Evolutionary conservation across 2,797 vertebrate genomes (phyloP).

Genomic region (Poeciliopsis presidionis): DNA sequence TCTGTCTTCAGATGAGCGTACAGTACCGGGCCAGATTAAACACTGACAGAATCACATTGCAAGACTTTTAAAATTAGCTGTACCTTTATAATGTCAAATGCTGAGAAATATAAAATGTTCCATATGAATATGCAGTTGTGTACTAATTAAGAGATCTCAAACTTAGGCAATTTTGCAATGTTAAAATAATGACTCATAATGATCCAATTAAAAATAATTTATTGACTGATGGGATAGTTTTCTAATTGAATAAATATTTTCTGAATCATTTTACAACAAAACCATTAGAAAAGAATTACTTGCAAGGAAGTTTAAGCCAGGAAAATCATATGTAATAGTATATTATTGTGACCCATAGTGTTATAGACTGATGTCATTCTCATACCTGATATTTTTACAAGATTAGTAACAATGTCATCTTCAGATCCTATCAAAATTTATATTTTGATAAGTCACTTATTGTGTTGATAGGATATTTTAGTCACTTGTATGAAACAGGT

Average conservation of each 20-base stretch:
- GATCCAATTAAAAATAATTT: constrained; percentile 49
- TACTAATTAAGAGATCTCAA: constrained; percentile 12
- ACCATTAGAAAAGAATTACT: background rate
- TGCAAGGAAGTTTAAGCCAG: constrained; percentile 17
- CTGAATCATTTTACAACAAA: constrained; percentile 11
- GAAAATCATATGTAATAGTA: background rate
- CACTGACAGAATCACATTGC: constrained; percentile 42
- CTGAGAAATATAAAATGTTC: constrained; percentile 38
- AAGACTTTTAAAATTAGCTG: constrained; percentile 34
- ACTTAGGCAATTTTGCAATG: constrained; percentile 32
- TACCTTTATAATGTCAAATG: constrained; percentile 39
- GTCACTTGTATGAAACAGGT: background rate
- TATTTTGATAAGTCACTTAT: background rate
- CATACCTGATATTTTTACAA: too few relatives aligned
- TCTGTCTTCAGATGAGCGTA: constrained; percentile 42
- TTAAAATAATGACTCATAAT: constrained; percentile 48
- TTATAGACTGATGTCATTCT: too few relatives aligned
- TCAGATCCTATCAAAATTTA: too few relatives aligned
- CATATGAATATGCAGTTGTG: constrained; percentile 3
- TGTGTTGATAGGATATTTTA: background rate
- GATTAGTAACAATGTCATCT: too few relatives aligned
- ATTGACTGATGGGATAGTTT: constrained; percentile 22
- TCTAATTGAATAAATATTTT: constrained; percentile 4
- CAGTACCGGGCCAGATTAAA: constrained; percentile 67
- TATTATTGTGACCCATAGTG: too few relatives aligned